phyloP scores from a whole-genome alignment of 2,113 vertebrate species.

The Sander vitreus region DNA sequence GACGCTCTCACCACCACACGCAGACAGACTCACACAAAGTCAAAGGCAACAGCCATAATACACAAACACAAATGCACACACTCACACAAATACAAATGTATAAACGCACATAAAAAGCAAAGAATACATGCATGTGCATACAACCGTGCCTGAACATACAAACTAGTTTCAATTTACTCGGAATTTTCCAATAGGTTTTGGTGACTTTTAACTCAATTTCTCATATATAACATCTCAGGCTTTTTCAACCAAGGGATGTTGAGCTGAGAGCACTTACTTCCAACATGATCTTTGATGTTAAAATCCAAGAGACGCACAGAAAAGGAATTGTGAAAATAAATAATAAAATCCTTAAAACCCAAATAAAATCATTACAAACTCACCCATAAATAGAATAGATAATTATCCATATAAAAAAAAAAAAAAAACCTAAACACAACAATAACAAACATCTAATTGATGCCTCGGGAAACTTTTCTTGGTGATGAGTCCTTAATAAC shows the following conservation, averaged over 20 bases:
- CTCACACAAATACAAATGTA: neutral
- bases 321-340: neutral
- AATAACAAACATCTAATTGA: neutral
- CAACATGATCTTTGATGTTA: neutral
- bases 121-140: neutral
- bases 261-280: neutral
- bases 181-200: neutral
- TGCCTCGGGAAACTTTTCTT: neutral
- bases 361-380: neutral
- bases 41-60: neutral
- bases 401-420: neutral
- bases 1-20: conserved; percentile 61
- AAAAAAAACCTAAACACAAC: neutral
- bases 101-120: neutral
- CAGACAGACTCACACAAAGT: conserved; percentile 38
- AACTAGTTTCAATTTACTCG: neutral
- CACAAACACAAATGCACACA: neutral
- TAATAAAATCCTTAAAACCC: neutral
- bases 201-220: neutral
- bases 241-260: neutral
- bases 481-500: neutral
- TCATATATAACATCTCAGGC: too few species aligned
- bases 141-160: neutral
- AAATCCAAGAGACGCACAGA: neutral
- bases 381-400: neutral